Evolutionary conservation across 1,140 invertebrate species (phyloP).

Genomic region (Zaprionus tsacasi): DNA sequence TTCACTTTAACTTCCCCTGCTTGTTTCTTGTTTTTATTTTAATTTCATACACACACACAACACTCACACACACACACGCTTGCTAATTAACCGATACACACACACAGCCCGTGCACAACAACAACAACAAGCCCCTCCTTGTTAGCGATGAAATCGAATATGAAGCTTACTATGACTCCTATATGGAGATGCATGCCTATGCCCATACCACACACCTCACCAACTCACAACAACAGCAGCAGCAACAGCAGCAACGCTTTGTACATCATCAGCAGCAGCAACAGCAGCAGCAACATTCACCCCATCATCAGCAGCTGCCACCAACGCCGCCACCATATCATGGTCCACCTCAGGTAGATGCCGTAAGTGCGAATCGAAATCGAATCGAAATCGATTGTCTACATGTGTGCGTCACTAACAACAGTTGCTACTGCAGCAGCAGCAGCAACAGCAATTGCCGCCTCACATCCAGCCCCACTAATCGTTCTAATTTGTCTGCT

Average conservation of each 20-base stretch:
- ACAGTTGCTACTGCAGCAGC: conserved; percentile 18
- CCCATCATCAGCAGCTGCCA: conserved; percentile 42
- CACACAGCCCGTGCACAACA: conserved; percentile 57
- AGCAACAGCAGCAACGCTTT: conserved; percentile 54
- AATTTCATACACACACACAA: conserved; percentile 52
- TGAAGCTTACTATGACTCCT: conserved; percentile 75
- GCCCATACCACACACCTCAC: conserved; percentile 41
- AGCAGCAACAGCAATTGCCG: conserved; percentile 1
- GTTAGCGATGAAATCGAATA: conserved; percentile 59
- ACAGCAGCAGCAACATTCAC: conserved; percentile 46
- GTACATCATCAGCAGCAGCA: conserved; percentile 50
- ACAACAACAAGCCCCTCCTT: conserved; percentile 30
- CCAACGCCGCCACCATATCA: conserved; percentile 64
- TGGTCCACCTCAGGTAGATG: conserved; percentile 58
- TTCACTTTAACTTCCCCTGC: no score
- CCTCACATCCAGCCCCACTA: conserved; percentile 20
- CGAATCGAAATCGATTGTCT: conserved; percentile 18
- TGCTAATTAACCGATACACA: conserved; percentile 19
- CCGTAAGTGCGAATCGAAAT: conserved; percentile 71
- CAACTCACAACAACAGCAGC: conserved; percentile 47
- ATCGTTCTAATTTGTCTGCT: conserved; percentile 32
- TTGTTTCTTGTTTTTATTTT: conserved; percentile 65
- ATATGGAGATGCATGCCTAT: conserved; percentile 72
- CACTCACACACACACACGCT: conserved; percentile 15
- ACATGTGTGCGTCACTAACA: conserved; percentile 46